Conservation (phyloP, 1,140 invertebrate genomes). For the Melipona quadrifasciata region DNA sequence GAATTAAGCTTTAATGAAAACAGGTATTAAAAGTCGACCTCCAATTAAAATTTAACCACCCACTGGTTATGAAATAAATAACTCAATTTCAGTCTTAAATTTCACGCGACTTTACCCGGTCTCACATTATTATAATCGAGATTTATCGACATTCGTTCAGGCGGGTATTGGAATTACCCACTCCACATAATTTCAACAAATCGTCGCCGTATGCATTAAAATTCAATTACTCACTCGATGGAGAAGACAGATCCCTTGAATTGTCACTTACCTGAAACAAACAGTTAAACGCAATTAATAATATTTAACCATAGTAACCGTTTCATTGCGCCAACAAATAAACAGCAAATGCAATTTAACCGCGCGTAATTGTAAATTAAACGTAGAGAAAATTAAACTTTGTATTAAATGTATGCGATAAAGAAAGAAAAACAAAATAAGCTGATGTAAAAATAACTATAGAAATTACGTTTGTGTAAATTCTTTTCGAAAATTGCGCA, state of each 20-base stretch:
- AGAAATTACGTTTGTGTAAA: too few relatives aligned
- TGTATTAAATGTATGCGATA: too few relatives aligned
- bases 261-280: conserved; percentile 62
- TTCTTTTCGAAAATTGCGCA: too few relatives aligned
- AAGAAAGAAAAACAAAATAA: neutral
- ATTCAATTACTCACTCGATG: conserved; percentile 46
- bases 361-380: too few relatives aligned
- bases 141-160: neutral
- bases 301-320: too few relatives aligned
- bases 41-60: neutral
- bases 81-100: too few relatives aligned
- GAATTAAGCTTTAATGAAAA: too few relatives aligned
- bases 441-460: too few relatives aligned
- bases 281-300: conserved; percentile 12
- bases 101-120: neutral
- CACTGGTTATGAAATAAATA: neutral
- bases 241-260: neutral
- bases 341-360: too few relatives aligned
- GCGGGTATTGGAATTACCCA: neutral
- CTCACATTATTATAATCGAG: neutral
- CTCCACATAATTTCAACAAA: neutral
- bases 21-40: too few relatives aligned
- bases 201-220: neutral
- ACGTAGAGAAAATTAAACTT: too few relatives aligned
- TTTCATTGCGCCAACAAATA: neutral